A percentile compares a stretch with the other conserved stretches of the same genome.
These are phyloP conservation scores for Celastrina argiolus DNA, from an alignment of 2,888 invertebrate species.

Conservation along the genomic window DNA sequence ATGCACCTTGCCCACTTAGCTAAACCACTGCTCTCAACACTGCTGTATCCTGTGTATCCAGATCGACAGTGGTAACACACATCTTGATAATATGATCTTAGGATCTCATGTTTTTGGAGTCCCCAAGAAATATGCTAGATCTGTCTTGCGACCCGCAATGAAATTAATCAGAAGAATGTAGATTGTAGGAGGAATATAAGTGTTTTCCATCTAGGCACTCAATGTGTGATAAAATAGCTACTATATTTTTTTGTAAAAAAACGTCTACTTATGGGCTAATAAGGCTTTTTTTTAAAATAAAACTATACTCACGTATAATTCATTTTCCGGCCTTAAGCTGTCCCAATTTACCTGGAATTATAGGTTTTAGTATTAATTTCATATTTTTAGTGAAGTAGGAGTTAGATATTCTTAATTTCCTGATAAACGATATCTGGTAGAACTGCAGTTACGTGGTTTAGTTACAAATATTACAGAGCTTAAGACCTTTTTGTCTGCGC, in stretches of 20 bases:
- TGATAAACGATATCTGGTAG: neutral
- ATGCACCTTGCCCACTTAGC: too few relatives aligned
- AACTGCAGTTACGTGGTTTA: neutral
- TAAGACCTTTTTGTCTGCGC: neutral
- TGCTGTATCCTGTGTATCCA: too few relatives aligned
- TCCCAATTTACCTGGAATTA: constrained; percentile 78
- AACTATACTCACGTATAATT: constrained; percentile 73
- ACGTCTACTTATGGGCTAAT: neutral
- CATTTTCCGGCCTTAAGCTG: constrained; percentile 77
- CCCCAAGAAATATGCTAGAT: too few relatives aligned
- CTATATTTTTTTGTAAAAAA: too few relatives aligned
- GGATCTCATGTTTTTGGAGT: too few relatives aligned
- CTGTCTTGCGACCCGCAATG: too few relatives aligned
- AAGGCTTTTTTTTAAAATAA: constrained; percentile 28
- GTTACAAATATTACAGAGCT: neutral
- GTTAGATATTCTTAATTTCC: neutral
- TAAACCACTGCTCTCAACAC: too few relatives aligned
- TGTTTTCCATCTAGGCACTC: too few relatives aligned
- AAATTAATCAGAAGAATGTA: too few relatives aligned
- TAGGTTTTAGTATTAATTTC: constrained; percentile 47
- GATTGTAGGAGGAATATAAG: too few relatives aligned
- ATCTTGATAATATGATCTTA: too few relatives aligned
- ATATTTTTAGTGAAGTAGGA: neutral
- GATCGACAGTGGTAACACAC: too few relatives aligned
- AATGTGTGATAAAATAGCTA: neutral